phyloP scores from a whole-genome alignment of 2,113 vertebrate genomes.

The Alaudala cheleensis region DNA sequence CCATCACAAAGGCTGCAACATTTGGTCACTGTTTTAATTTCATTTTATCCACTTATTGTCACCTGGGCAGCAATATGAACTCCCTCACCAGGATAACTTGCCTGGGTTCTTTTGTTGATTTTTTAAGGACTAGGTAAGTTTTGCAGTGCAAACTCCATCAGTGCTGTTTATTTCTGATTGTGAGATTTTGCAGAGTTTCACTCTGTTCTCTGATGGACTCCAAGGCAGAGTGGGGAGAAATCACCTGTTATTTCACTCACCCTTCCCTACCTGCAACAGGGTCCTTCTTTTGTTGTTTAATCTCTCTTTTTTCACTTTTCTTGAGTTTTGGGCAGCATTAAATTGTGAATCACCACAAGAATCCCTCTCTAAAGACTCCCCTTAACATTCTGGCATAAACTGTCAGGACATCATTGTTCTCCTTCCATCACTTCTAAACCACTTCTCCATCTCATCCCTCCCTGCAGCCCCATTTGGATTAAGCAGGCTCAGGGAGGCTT shows the following conservation, averaged over 20 bases:
- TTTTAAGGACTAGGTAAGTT: not conserved
- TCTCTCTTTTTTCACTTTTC: not conserved
- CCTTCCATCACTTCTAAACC: not conserved
- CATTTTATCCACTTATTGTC: not conserved
- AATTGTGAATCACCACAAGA: not conserved
- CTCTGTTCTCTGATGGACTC: not conserved
- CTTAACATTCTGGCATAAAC: not conserved
- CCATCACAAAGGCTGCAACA: not conserved
- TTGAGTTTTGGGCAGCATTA: not conserved
- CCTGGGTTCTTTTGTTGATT: not conserved
- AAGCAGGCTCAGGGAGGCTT: not conserved
- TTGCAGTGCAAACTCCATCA: not conserved
- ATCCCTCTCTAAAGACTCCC: not conserved
- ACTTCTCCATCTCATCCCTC: not conserved
- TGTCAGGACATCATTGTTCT: not conserved
- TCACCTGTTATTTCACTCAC: not conserved
- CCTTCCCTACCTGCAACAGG: not conserved
- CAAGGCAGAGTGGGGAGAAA: not conserved
- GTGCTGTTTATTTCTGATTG: not conserved
- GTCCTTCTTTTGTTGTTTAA: accelerated
- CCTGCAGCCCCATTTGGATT: not conserved
- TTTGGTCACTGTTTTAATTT: not conserved
- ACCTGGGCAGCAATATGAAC: not conserved
- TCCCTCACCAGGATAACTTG: constrained; percentile 1
- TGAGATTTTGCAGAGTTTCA: not conserved